Conservation (phyloP, 2,797 vertebrate species). For the Tadarida brasiliensis region DNA sequence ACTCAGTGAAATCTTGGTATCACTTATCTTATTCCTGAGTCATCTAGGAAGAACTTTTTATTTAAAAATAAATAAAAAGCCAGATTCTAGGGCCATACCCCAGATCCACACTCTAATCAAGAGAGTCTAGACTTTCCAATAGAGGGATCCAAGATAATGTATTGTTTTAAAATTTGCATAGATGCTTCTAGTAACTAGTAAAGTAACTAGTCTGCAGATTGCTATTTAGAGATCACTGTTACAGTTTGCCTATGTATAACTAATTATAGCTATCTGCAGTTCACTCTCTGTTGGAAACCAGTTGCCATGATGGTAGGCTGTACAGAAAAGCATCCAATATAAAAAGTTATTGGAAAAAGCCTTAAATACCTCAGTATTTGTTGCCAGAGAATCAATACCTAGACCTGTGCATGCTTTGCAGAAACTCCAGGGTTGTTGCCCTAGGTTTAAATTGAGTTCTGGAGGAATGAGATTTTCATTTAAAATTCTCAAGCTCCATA, state of each 20-base stretch:
- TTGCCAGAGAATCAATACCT: conserved; percentile 63
- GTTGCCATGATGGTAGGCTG: background rate
- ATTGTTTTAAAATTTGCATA: background rate
- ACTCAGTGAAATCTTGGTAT: background rate
- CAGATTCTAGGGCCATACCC: background rate
- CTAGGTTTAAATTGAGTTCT: conserved; percentile 70
- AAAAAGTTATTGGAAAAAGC: conserved; percentile 53
- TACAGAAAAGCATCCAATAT: conserved; percentile 46
- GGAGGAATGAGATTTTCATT: conserved; percentile 66
- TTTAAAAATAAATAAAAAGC: conserved; percentile 27
- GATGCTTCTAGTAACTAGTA: background rate
- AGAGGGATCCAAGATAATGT: background rate
- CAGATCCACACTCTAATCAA: background rate
- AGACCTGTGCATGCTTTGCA: conserved; percentile 28
- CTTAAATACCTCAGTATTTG: conserved; percentile 58
- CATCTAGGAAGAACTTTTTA: background rate
- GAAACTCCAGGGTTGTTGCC: conserved; percentile 52
- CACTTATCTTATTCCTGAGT: background rate
- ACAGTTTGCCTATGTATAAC: background rate
- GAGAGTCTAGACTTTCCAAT: background rate
- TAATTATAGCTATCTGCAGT: background rate
- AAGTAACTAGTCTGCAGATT: background rate
- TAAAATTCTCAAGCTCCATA: conserved; percentile 63
- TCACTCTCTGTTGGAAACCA: background rate
- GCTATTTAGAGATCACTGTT: background rate